Percentiles rank a stretch among this genome's conserved stretches.
phyloP scores from a whole-genome alignment of 2,797 vertebrate genomes.

The Kryptopterus vitreolus region DNA sequence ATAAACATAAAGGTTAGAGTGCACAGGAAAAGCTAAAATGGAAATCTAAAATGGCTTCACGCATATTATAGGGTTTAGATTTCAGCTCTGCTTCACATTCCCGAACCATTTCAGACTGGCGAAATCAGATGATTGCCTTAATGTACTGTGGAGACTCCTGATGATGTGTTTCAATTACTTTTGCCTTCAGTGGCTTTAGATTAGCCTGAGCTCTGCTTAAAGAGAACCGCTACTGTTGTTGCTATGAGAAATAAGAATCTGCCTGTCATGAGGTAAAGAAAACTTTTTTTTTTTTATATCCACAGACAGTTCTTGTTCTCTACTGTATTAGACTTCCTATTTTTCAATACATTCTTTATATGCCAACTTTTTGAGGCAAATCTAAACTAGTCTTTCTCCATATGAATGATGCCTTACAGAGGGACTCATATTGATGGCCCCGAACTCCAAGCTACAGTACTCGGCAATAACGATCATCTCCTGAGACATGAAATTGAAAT shows the following conservation, averaged over 20 bases:
- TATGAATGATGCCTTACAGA: not conserved
- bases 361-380: not conserved
- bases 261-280: not conserved
- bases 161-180: slow-evolving; percentile 11
- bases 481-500: too few species aligned
- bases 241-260: not conserved
- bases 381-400: not conserved
- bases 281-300: not conserved
- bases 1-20: slow-evolving; percentile 11
- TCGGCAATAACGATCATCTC: not conserved
- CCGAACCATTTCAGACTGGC: slow-evolving; percentile 35
- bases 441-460: not conserved
- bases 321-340: not conserved
- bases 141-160: slow-evolving; percentile 12
- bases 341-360: not conserved
- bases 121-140: slow-evolving; percentile 5
- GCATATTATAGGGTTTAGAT: slow-evolving; percentile 19
- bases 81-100: slow-evolving; percentile 7
- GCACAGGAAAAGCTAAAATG: slow-evolving; percentile 24
- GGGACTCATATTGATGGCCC: not conserved
- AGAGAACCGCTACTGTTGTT: not conserved
- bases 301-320: not conserved
- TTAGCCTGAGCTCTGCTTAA: not conserved
- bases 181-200: slow-evolving; percentile 13
- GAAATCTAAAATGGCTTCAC: slow-evolving; percentile 17